These are phyloP conservation scores for Crambe crambe DNA, from an alignment of 37 sponge, comb jelly and placozoan genomes.

Conservation along the genomic window DNA sequence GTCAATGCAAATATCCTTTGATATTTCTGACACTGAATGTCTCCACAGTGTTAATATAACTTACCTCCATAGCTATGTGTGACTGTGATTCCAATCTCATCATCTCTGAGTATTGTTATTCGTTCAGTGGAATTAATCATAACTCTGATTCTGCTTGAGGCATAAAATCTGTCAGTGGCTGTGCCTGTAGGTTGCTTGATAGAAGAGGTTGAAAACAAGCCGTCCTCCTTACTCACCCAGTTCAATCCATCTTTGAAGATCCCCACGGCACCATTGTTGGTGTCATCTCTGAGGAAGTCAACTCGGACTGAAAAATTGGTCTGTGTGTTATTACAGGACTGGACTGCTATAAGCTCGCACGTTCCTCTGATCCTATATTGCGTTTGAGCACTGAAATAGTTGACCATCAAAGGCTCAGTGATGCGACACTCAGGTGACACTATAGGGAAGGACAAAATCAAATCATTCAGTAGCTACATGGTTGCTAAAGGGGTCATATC, in stretches of 20 bases:
- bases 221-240: conserved; percentile 17
- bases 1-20: too few species aligned
- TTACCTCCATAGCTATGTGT: not conserved
- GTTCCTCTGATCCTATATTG: conserved; percentile 35
- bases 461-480: not conserved
- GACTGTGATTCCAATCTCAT: not conserved
- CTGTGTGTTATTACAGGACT: conserved; percentile 16
- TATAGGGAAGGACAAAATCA: not conserved
- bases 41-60: not conserved
- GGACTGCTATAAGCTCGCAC: conserved; percentile 42
- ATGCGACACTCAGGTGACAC: conserved; percentile 3
- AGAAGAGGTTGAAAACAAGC: not conserved
- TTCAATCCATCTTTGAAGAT: not conserved
- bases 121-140: not conserved
- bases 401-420: conserved; percentile 21
- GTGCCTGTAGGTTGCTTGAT: too few species aligned
- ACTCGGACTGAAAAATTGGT: conserved; percentile 35
- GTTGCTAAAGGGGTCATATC: too few species aligned
- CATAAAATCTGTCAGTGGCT: not conserved
- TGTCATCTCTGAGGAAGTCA: conserved; percentile 27
- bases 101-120: not conserved
- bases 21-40: too few species aligned
- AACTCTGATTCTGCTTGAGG: not conserved
- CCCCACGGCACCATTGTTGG: conserved; percentile 39
- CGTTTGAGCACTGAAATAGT: not conserved